Base-by-base conservation (phyloP, 2,888 invertebrate species). In the Epistrophe eligans region DNA sequence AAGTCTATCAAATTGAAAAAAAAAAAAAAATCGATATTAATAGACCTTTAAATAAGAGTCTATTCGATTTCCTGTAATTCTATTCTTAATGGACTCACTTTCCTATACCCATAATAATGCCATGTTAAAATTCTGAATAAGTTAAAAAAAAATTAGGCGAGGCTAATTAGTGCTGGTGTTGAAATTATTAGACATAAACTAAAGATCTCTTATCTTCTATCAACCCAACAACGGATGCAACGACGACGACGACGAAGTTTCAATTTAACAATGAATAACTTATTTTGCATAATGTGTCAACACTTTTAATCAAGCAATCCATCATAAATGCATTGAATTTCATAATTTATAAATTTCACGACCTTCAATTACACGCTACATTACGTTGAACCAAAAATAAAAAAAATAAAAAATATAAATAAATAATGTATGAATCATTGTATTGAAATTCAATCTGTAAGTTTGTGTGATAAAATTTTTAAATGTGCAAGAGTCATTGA, bases 251-350 rank as follows among this genome's bases (percentile, higher is more conserved):
- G 19, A 24, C 24, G 32, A n/a, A 17, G n/a, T 17, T 32, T 66
- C 45, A 45, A 9, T 66, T 35, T 35, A 60, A 17, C 43, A n/a
- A 43, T 71, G 43, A 43, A 55, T 71, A 32, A 66, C 45, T 10
- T 19, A 48, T 35, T 60, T 32, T 58, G 57, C 35, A 74, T 43
- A 52, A 24, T 52, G 24, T 74, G 50, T 76, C 43, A 55, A 57
- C 76, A 57, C 55, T 32, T 35, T 19, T 9, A 32, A 19, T 9
- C n/a, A 43, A 64, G 32, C 32, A 50, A 73, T 62, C 50, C 38
- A 62, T 73, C 48, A 50, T 60, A 62, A 73, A 40, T 38, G 62
- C 55, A 57, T 57, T 76, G 11, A 76, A 66, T 66, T 66, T 45
- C 57, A 19, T 66, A 66, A 76, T 19, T 55, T n/a, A n/a, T n/a